Evolutionary conservation across 2,797 vertebrate genomes (phyloP).

Genomic region (Melanotaenia parkinsoni): DNA sequence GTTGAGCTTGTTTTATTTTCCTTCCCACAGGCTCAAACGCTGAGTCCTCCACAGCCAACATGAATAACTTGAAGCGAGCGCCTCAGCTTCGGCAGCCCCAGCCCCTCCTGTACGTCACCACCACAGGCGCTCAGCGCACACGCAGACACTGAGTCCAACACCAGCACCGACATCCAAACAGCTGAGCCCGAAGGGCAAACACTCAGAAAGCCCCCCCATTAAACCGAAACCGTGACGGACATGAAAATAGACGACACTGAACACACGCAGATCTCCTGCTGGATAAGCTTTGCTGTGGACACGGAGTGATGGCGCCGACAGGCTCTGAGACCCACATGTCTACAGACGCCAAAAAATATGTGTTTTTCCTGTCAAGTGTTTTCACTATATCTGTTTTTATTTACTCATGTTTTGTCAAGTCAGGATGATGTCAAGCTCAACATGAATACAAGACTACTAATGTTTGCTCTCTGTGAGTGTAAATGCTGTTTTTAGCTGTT

Average conservation of each 20-base stretch:
- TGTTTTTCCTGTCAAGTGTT: constrained; percentile 45
- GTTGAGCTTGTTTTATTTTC: neutral
- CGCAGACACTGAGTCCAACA: constrained; percentile 69
- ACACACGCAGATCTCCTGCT: constrained; percentile 8
- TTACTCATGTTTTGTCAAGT: constrained; percentile 23
- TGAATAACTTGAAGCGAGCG: constrained; percentile 76
- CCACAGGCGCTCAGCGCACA: constrained; percentile 74
- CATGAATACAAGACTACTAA: constrained; percentile 28
- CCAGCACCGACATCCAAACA: constrained; percentile 29
- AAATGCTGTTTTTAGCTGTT: constrained; percentile 24
- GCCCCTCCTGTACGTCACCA: constrained; percentile 77
- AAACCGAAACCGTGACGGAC: constrained; percentile 3
- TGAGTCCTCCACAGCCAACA: constrained; percentile 65
- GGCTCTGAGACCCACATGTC: constrained; percentile 13
- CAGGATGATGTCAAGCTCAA: constrained; percentile 30
- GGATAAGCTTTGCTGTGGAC: constrained; percentile 4
- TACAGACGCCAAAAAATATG: constrained; percentile 34
- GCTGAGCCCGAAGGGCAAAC: constrained; percentile 8
- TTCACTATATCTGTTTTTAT: constrained; percentile 38
- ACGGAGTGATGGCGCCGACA: constrained; percentile 4
- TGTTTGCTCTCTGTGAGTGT: constrained; percentile 39
- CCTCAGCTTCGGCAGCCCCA: constrained; percentile 76
- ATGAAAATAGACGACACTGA: neutral
- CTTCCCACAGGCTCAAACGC: constrained; percentile 57
- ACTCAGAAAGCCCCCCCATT: neutral